Evolutionary conservation across 1,140 invertebrate genomes (phyloP), one percentile per base, ranked within the genome.

Genomic region (Drosophila sturtevanti): DNA sequence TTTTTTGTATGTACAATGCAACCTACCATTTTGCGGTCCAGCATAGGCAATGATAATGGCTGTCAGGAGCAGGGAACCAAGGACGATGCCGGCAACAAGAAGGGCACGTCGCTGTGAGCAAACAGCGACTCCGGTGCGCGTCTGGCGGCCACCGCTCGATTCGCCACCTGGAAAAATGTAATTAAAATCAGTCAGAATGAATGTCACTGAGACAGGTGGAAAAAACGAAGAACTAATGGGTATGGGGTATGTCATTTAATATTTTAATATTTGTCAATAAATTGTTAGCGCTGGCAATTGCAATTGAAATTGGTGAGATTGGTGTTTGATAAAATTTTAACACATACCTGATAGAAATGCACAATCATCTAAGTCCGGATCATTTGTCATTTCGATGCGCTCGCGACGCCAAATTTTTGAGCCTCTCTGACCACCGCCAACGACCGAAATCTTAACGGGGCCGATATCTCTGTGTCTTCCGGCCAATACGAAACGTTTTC

Each of bases 341-440:
- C 14, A 63, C 61, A 87, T 92, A 97, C 97, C 97, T 94, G 97
- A 97, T 90, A 98, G 93, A 93, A 98, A 98, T 35, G 97, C 97
- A 84, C 97, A 97, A 93, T 98, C 97, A 92, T 98, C 97, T 80
- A 98, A 95, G 94, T 98, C 97, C 92, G 97, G 96, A 90, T 98
- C 97, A 92, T 95, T 91, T 87, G 91, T 92, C 91, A 92, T 92
- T 85, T 92, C 91, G 86, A 92, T 92, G 62, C 91, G 82, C 86
- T 92, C 91, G 77, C 91, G 91, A 77, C 91, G 90, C 91, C 91
- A 92, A 91, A 92, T 90, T 86, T 89, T 92, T 14, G 91, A 81
- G 67, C 91, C 91, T 81, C 89, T 91, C 69, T 89, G 90, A 79
- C 91, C 91, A 75, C 91, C 89, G 89, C 91, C 91, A 82, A 92